phyloP scores from a whole-genome alignment of 1,140 invertebrate species.

The Ridgeia piscesae region DNA sequence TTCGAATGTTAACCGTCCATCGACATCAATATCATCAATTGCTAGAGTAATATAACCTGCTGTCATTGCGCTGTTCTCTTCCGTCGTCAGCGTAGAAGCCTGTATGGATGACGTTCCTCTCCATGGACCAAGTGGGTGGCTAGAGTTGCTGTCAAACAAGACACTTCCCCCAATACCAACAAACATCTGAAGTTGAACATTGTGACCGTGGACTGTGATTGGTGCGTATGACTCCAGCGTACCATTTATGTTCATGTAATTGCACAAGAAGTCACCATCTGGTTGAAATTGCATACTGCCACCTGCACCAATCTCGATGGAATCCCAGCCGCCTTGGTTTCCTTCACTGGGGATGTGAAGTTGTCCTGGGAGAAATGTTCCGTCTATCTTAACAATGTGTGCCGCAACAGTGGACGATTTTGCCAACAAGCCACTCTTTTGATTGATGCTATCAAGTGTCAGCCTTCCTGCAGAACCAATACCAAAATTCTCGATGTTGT shows the following conservation, averaged over 20 bases:
- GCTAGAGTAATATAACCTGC: not conserved
- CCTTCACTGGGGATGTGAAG: not conserved
- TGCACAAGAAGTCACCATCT: not conserved
- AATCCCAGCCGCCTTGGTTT: not conserved
- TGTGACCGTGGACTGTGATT: not conserved
- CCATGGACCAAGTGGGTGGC: not conserved
- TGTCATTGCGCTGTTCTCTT: not conserved
- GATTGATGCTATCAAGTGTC: not conserved
- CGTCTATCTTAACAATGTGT: not conserved
- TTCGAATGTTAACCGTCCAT: not conserved
- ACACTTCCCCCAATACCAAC: not conserved
- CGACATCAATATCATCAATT: not conserved
- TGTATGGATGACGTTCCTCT: not conserved
- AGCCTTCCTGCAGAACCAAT: not conserved
- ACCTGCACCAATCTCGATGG: not conserved
- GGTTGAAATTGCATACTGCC: not conserved
- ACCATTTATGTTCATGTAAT: not conserved
- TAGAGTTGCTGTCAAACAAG: not conserved
- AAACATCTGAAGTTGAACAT: not conserved
- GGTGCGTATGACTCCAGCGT: not conserved
- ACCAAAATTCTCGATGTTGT: slow-evolving; percentile 24
- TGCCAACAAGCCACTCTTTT: not conserved
- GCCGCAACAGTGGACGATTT: not conserved
- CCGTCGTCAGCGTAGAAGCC: not conserved
- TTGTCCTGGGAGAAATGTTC: not conserved